phyloP scores from a whole-genome alignment of 2,113 vertebrate genomes.

The Pachyramphus minor region DNA sequence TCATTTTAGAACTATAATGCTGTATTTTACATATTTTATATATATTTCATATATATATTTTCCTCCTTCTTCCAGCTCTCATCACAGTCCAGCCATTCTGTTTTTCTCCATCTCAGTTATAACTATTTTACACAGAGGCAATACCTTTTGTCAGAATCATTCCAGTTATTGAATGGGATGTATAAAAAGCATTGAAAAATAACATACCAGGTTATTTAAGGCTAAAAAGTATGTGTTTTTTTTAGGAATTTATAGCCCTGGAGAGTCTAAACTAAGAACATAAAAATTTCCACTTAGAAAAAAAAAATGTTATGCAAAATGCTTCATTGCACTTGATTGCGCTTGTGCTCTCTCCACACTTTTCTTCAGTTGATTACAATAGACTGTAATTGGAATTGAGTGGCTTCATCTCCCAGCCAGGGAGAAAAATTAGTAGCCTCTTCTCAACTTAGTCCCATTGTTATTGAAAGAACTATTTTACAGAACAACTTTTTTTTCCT shows the following conservation, averaged over 20 bases:
- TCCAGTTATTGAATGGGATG: neutral
- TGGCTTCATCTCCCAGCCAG: neutral
- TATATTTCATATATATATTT: no score
- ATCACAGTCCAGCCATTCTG: neutral
- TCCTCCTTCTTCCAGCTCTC: neutral
- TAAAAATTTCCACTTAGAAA: neutral
- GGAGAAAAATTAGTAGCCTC: neutral
- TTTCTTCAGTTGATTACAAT: neutral
- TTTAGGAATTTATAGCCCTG: neutral
- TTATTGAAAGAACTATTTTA: neutral
- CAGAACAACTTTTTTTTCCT: neutral
- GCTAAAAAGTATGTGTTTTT: neutral
- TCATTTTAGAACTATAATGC: neutral
- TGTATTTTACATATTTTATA: no score
- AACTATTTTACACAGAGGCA: neutral
- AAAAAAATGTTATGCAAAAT: neutral
- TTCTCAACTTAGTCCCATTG: neutral
- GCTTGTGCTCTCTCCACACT: neutral
- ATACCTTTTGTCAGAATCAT: neutral
- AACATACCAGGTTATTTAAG: neutral
- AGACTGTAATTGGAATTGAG: neutral
- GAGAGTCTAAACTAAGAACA: neutral
- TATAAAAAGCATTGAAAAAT: neutral
- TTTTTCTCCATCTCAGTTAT: neutral
- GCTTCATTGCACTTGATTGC: neutral